Evolutionary conservation across 2,888 invertebrate species (phyloP).

Genomic region (Halictus quadricinctus): DNA sequence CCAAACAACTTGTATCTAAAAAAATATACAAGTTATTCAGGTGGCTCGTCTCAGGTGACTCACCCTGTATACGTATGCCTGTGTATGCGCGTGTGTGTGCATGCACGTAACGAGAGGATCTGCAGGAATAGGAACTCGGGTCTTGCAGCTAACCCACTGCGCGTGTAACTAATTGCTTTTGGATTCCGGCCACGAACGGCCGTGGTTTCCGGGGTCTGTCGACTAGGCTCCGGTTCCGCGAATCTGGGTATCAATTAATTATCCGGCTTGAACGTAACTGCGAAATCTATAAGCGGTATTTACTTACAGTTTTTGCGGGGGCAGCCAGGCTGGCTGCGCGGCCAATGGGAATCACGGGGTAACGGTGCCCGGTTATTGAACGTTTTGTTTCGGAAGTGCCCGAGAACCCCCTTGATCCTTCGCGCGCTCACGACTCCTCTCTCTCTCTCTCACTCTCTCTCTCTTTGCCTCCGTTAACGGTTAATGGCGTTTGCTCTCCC

Average conservation of each 20-base stretch:
- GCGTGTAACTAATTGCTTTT: constrained; percentile 75
- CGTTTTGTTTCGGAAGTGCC: constrained; percentile 44
- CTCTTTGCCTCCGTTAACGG: constrained; percentile 23
- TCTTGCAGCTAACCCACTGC: constrained; percentile 64
- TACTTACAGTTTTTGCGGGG: constrained; percentile 35
- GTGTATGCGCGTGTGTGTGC: constrained; percentile 1
- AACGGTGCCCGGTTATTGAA: constrained; percentile 52
- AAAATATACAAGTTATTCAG: neutral
- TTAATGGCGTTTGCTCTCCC: constrained; percentile 48
- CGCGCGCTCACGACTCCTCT: neutral
- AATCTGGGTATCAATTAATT: constrained; percentile 70
- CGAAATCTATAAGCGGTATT: constrained; percentile 62
- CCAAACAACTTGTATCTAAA: neutral
- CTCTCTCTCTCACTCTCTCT: too few species aligned
- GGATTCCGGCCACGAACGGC: constrained; percentile 71
- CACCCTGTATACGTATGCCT: neutral
- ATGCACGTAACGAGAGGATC: constrained; percentile 26
- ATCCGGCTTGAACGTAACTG: constrained; percentile 57
- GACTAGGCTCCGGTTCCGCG: constrained; percentile 67
- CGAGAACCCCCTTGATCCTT: constrained; percentile 29
- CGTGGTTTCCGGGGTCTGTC: constrained; percentile 71
- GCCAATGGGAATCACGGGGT: constrained; percentile 6
- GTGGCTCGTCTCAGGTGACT: neutral
- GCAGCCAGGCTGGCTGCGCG: neutral
- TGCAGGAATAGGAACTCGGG: constrained; percentile 47